Conservation (phyloP, 1,140 invertebrate species). For the Trichoplusia ni region DNA sequence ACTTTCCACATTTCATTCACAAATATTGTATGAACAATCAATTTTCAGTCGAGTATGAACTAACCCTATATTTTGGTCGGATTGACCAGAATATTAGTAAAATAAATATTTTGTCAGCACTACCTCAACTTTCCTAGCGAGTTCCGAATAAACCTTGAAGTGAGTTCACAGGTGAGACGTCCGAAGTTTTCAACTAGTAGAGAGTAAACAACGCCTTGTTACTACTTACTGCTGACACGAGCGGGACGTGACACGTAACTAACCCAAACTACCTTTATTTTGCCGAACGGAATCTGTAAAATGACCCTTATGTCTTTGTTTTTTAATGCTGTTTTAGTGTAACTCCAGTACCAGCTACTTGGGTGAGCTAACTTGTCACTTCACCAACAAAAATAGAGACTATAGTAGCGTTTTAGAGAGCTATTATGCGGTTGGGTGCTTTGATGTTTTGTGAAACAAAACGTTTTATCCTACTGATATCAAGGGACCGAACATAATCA, state of each 20-base stretch:
- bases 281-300: conserved; percentile 17
- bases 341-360: background rate
- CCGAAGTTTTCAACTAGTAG: conserved; percentile 38
- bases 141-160: conserved; percentile 37
- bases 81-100: too few relatives aligned
- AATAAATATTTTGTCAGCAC: background rate
- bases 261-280: conserved; percentile 25
- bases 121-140: background rate
- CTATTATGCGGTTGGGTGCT: background rate
- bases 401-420: background rate
- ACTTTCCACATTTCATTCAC: too few relatives aligned
- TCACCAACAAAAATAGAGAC: background rate
- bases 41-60: too few relatives aligned
- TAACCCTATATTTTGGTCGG: too few relatives aligned
- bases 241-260: conserved; percentile 30
- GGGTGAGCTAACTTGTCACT: conserved; percentile 1
- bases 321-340: background rate
- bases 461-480: conserved; percentile 9
- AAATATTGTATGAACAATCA: too few relatives aligned
- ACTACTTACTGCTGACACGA: conserved; percentile 35
- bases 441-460: conserved; percentile 14
- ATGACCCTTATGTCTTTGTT: conserved; percentile 19
- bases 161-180: conserved; percentile 39
- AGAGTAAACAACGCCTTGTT: conserved; percentile 40
- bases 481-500: conserved; percentile 32